phyloP scores from a whole-genome alignment of 2,113 vertebrate genomes.

The Cettia cetti region DNA sequence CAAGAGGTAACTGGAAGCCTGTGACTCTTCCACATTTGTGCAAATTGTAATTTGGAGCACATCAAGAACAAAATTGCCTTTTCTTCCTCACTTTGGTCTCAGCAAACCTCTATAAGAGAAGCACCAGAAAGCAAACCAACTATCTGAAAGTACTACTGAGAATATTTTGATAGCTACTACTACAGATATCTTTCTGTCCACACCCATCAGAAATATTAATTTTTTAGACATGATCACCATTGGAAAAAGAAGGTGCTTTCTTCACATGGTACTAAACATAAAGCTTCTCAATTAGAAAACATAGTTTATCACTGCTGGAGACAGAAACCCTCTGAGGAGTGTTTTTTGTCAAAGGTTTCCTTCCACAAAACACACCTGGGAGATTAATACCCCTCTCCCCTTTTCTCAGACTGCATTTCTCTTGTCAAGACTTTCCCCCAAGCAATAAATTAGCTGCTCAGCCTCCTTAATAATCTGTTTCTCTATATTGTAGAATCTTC shows the following conservation, averaged over 20 bases:
- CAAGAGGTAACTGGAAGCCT: not conserved
- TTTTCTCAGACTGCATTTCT: not conserved
- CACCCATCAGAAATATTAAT: not conserved
- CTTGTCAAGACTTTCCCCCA: not conserved
- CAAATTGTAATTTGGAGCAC: not conserved
- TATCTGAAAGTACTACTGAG: not conserved
- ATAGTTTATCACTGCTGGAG: not conserved
- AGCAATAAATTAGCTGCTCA: not conserved
- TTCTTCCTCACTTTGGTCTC: not conserved
- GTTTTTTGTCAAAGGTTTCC: not conserved
- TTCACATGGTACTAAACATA: not conserved
- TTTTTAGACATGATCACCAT: not conserved
- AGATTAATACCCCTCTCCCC: not conserved
- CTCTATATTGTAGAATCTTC: not conserved
- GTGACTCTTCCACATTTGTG: not conserved
- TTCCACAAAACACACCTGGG: not conserved
- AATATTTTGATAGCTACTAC: not conserved
- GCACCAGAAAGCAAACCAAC: not conserved
- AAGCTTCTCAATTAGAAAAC: not conserved
- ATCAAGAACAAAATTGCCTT: not conserved
- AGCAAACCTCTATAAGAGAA: not conserved
- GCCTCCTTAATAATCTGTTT: not conserved
- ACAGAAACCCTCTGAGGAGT: not conserved
- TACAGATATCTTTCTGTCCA: not conserved
- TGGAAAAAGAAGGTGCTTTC: not conserved